These are phyloP conservation scores for Lasius fuliginosus DNA, from an alignment of 2,888 invertebrate genomes.

Conservation along the genomic window DNA sequence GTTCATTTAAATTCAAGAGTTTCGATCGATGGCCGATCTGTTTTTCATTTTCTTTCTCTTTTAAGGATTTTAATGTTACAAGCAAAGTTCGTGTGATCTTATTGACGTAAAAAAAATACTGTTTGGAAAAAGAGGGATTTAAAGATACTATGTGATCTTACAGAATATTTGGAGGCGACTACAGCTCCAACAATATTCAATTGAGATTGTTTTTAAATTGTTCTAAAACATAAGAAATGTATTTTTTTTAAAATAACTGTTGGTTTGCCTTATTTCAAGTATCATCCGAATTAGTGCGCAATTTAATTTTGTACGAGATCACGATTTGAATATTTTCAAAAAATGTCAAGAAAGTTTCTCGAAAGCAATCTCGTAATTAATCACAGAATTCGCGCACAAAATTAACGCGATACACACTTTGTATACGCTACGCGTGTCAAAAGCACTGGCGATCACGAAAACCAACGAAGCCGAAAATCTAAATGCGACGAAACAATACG, in stretches of 20 bases:
- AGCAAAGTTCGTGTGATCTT: not conserved
- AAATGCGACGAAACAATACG: not conserved
- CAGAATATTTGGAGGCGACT: not conserved
- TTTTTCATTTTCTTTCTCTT: conserved; percentile 2
- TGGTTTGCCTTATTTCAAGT: not conserved
- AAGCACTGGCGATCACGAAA: conserved; percentile 36
- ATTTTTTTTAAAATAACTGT: not conserved
- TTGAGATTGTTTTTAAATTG: not conserved
- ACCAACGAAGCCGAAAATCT: not conserved
- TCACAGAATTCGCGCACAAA: conserved; percentile 29
- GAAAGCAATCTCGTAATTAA: not conserved
- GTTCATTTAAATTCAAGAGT: conserved; percentile 8
- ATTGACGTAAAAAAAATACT: not conserved
- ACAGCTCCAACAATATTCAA: not conserved
- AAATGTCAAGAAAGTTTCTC: not conserved
- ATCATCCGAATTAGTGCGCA: not conserved
- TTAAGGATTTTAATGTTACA: not conserved
- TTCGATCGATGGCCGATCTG: not conserved
- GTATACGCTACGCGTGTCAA: not conserved
- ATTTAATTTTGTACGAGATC: not conserved
- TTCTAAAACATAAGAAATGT: not conserved
- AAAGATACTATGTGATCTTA: not conserved
- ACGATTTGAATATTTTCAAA: not conserved
- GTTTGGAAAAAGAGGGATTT: not conserved
- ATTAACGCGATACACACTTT: not conserved